phyloP scores from a whole-genome alignment of 1,140 invertebrate genomes.

The Apis laboriosa region DNA sequence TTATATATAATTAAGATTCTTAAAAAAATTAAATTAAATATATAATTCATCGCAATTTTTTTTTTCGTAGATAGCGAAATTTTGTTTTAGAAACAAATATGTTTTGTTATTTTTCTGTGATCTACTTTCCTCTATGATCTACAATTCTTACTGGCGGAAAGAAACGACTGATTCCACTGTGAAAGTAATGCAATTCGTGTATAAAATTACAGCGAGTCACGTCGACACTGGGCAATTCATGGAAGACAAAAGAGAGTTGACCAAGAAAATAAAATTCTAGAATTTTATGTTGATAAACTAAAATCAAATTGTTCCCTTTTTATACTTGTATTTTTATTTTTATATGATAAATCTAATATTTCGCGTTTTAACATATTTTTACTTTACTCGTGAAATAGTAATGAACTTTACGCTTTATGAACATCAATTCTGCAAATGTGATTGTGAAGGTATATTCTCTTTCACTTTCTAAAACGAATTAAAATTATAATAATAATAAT shows the following conservation, averaged over 20 bases:
- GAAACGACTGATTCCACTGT: conserved; percentile 38
- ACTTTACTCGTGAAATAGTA: neutral
- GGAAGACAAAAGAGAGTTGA: conserved; percentile 44
- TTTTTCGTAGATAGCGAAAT: neutral
- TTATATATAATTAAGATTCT: neutral
- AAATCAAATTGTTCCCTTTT: conserved; percentile 13
- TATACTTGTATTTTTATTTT: neutral
- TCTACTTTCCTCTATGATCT: conserved; percentile 30
- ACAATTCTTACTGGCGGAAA: conserved; percentile 19
- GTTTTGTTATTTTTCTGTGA: conserved; percentile 32
- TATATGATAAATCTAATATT: neutral
- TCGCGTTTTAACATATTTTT: neutral
- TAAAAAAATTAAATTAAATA: conserved; percentile 7
- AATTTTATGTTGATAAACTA: neutral
- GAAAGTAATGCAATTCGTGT: conserved; percentile 58
- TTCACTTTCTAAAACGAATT: conserved; percentile 10
- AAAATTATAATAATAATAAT: neutral
- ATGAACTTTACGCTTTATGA: conserved; percentile 13
- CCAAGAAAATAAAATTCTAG: conserved; percentile 66
- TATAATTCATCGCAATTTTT: neutral
- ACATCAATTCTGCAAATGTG: neutral
- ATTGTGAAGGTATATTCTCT: no score
- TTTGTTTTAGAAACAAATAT: neutral
- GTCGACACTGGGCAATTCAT: conserved; percentile 8
- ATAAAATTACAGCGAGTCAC: conserved; percentile 43